phyloP scores from a whole-genome alignment of 2,113 vertebrate species.

The Equus quagga region DNA sequence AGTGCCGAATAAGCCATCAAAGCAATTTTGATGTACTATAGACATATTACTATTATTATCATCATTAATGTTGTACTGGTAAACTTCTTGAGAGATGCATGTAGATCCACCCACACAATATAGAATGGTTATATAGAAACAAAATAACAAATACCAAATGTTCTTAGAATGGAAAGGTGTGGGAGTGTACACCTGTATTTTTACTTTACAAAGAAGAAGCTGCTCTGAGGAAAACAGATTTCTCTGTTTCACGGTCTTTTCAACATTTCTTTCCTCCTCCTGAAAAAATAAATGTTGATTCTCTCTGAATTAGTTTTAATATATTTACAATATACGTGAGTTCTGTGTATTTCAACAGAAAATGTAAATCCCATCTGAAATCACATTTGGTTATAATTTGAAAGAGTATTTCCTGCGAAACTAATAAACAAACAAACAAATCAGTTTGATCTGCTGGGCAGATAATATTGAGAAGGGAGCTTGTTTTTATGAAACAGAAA shows the following conservation, averaged over 20 bases:
- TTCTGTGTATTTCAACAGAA: slow-evolving; percentile 74
- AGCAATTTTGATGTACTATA: neutral
- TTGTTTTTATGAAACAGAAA: slow-evolving; percentile 82
- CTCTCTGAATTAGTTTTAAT: slow-evolving; percentile 86
- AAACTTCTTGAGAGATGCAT: neutral
- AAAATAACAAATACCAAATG: slow-evolving; percentile 64
- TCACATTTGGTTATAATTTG: slow-evolving; percentile 84
- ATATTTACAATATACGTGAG: slow-evolving; percentile 82
- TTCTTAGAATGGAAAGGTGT: slow-evolving; percentile 61
- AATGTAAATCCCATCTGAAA: slow-evolving; percentile 83
- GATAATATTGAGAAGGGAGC: slow-evolving; percentile 82
- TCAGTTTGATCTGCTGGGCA: slow-evolving; percentile 86
- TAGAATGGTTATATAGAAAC: slow-evolving; percentile 43
- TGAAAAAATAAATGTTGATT: slow-evolving; percentile 82
- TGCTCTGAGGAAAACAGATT: slow-evolving; percentile 79
- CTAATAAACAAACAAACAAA: slow-evolving; percentile 89
- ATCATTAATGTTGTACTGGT: neutral
- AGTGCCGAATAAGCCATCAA: neutral
- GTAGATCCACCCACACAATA: slow-evolving; percentile 21
- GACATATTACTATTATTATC: neutral
- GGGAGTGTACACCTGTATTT: slow-evolving; percentile 73
- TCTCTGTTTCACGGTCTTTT: slow-evolving; percentile 60
- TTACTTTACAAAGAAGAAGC: slow-evolving; percentile 76
- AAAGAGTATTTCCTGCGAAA: slow-evolving; percentile 80
- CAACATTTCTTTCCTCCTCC: slow-evolving; percentile 69